Conservation (phyloP, 2,113 vertebrate species). For the Callithrix jacchus region DNA sequence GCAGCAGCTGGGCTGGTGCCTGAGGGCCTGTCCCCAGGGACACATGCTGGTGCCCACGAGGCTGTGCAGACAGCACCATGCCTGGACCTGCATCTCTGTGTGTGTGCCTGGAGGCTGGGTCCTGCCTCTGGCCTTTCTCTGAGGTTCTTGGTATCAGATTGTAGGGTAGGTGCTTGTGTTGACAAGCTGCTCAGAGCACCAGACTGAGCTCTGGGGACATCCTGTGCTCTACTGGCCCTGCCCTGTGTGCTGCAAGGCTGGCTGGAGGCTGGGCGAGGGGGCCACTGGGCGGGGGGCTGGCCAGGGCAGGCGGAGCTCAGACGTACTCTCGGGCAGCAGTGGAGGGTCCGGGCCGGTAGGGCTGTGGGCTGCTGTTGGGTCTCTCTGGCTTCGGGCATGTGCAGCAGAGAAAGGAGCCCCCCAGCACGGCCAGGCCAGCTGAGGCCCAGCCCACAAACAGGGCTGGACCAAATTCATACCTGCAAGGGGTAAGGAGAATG, state of each 20-base stretch:
- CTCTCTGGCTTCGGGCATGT: slow-evolving; percentile 91
- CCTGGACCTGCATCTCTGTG: not conserved
- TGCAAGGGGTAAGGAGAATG: slow-evolving; percentile 62
- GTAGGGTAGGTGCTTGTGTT: not conserved
- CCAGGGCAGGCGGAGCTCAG: slow-evolving; percentile 80
- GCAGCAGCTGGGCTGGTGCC: not conserved
- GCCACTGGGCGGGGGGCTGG: not conserved
- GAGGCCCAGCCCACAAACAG: slow-evolving; percentile 96
- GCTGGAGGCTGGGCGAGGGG: not conserved
- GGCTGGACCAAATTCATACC: slow-evolving; percentile 96
- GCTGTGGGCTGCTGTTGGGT: slow-evolving; percentile 86
- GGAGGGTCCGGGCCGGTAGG: slow-evolving; percentile 90
- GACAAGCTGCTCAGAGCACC: slow-evolving; percentile 11
- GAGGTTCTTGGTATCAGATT: not conserved
- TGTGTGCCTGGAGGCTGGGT: too few species aligned
- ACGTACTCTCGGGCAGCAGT: slow-evolving; percentile 95
- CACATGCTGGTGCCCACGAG: not conserved
- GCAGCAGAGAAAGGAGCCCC: slow-evolving; percentile 95
- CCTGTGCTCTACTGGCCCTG: not conserved
- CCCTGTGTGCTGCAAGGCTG: not conserved
- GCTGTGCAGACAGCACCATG: not conserved
- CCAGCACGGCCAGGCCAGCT: slow-evolving; percentile 91
- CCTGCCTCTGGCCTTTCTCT: not conserved
- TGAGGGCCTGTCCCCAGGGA: not conserved
- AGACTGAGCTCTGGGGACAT: not conserved